Percentiles rank a stretch among this genome's conserved stretches.
Evolutionary conservation across 2,113 vertebrate genomes (phyloP).

Genomic region (Ophiodon elongatus): DNA sequence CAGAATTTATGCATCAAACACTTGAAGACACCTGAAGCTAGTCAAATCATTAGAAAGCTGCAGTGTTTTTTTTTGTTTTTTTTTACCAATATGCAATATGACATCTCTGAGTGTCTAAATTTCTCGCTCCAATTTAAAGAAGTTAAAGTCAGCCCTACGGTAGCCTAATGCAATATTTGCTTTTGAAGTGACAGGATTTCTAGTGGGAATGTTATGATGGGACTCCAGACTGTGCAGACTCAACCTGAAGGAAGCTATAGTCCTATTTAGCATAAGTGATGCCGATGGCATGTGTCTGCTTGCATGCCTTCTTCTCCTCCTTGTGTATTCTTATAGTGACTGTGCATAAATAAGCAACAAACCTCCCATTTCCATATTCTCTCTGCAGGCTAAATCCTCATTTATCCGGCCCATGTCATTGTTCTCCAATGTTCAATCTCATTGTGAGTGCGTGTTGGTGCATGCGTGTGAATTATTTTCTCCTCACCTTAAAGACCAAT

Average conservation of each 20-base stretch:
- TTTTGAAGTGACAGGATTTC: slow-evolving; percentile 25
- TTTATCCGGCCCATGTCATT: neutral
- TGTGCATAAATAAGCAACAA: slow-evolving; percentile 19
- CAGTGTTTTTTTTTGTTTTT: slow-evolving; percentile 5
- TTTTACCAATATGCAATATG: slow-evolving; percentile 17
- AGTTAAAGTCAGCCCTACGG: slow-evolving; percentile 19
- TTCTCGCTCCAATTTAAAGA: slow-evolving; percentile 22
- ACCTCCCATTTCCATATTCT: neutral
- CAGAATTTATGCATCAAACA: slow-evolving; percentile 35
- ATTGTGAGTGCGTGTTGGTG: neutral
- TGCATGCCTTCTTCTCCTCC: slow-evolving; percentile 8
- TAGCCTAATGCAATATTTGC: slow-evolving; percentile 25
- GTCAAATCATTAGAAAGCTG: slow-evolving; percentile 33
- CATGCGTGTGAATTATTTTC: neutral
- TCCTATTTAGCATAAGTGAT: slow-evolving; percentile 31
- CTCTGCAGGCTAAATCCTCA: neutral
- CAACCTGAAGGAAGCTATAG: neutral
- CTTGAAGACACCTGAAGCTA: slow-evolving; percentile 42
- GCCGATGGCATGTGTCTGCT: neutral
- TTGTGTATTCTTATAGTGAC: slow-evolving; percentile 4
- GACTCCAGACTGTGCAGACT: slow-evolving; percentile 4
- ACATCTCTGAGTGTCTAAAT: slow-evolving; percentile 4
- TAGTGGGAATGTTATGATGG: slow-evolving; percentile 6
- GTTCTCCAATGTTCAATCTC: neutral
- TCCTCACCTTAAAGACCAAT: slow-evolving; percentile 94